Evolutionary conservation across 23 tunicate genomes (phyloP), one percentile per base, ranked within the genome.

Genomic region (Trididemnum clinides): DNA sequence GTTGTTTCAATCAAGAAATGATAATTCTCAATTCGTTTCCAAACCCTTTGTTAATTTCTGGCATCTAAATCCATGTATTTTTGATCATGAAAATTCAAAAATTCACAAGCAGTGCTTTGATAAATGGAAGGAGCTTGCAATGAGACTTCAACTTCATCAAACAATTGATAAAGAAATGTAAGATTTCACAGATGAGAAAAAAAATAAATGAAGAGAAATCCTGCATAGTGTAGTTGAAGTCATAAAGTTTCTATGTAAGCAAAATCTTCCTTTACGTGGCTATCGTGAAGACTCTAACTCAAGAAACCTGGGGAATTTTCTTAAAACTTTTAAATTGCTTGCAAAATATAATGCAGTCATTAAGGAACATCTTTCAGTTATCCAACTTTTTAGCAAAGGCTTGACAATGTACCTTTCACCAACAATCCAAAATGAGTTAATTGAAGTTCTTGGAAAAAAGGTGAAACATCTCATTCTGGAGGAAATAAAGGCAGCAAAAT

Each of bases 271-370:
- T 73, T 73, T 73, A 18, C 57, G 80, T 73, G 80, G 57, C 28
- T 57, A 73, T 73, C 57, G 32, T 20, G 85, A 81, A 81, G 85
- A 81, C 31, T 81, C 85, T 65, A 64, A 64, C 31, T 81, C 85
- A 81, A 81, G 85, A 32, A 81, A 81, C 85, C 85, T 65, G 85
- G 85, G 70, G 32, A 79, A 79, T 79, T 79, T 79, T 79, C 84
- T 51, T 59, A 76, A 81, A 81, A 81, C 78, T 65, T 81, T 81
- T 34, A 81, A 81, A 81, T 51, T 81, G 27, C 85, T 81, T 81
- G 79, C 51, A 62, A 81, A 81, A 6, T 81, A 64, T 32, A 81
- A 32, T 81, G 57, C 85, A 81, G 85, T 81, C 85, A 81, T 59
- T 81, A 64, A 64, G 33, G 85, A 81, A 63, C 85, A 64, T 26